These are phyloP conservation scores for Myodes glareolus DNA, from an alignment of 2,113 vertebrate genomes.

Conservation along the genomic window DNA sequence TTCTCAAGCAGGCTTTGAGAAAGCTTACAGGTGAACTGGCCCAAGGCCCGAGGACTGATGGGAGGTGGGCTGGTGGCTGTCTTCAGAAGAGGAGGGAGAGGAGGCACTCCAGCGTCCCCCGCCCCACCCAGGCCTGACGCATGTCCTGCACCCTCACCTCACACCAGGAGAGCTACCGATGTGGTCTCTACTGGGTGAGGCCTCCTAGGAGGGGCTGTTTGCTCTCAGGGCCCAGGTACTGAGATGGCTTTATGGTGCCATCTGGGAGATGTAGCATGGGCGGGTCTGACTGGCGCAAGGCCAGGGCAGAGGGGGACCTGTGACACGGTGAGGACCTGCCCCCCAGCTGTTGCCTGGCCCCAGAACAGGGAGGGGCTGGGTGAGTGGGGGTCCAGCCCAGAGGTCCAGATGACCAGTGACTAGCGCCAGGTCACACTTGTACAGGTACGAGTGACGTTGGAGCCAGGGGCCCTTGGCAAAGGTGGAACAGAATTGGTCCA, in stretches of 20 bases:
- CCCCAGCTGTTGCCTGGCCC: constrained; percentile 67
- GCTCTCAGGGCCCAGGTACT: constrained; percentile 41
- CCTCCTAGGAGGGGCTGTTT: constrained; percentile 72
- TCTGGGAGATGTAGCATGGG: constrained; percentile 76
- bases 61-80: neutral
- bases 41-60: neutral
- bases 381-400: neutral
- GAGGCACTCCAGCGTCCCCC: fast-evolving
- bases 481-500: neutral
- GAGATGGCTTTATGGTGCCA: constrained; percentile 76
- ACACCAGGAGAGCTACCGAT: neutral
- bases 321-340: constrained; percentile 45
- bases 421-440: neutral
- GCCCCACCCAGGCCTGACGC: neutral
- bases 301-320: neutral
- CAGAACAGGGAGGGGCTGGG: neutral
- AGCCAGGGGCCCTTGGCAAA: neutral
- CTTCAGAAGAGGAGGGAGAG: neutral
- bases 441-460: neutral
- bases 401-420: neutral
- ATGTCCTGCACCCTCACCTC: neutral
- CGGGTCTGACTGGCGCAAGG: constrained; percentile 45
- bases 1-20: neutral
- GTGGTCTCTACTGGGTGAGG: constrained; percentile 22
- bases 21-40: neutral